A percentile compares a stretch with the other conserved stretches of the same genome.
Conservation (phyloP, 2,113 vertebrate genomes). For the Phalacrocorax carbo region DNA sequence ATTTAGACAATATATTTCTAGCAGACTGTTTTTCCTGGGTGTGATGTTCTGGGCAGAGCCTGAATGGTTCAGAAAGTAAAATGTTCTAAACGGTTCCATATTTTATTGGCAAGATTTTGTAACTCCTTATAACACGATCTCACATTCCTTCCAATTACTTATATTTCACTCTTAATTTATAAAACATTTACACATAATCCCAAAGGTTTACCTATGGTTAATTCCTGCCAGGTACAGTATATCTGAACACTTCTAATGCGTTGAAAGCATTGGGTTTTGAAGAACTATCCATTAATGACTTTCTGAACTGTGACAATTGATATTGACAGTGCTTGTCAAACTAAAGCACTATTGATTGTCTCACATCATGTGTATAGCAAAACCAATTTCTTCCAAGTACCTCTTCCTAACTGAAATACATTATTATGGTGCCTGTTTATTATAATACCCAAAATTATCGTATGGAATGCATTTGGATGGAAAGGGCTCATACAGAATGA, state of each 20-base stretch:
- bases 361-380: constrained; percentile 87
- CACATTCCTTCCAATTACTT: constrained; percentile 22
- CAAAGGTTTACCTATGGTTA: constrained; percentile 75
- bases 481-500: constrained; percentile 38
- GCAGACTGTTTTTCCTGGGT: not conserved
- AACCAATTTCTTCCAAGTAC: constrained; percentile 87
- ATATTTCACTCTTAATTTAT: constrained; percentile 53
- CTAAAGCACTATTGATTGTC: constrained; percentile 86
- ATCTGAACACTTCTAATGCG: constrained; percentile 68
- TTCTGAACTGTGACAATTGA: constrained; percentile 84
- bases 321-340: constrained; percentile 84
- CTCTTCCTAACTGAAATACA: constrained; percentile 83
- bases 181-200: constrained; percentile 53
- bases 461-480: constrained; percentile 54
- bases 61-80: not conserved
- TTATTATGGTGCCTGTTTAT: constrained; percentile 77
- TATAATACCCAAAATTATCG: constrained; percentile 65
- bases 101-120: not conserved
- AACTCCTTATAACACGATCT: not conserved
- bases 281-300: constrained; percentile 83
- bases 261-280: constrained; percentile 76
- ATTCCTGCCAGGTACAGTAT: constrained; percentile 73
- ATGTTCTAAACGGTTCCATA: not conserved
- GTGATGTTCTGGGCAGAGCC: not conserved
- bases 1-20: not conserved